Conservation (phyloP, 1,140 invertebrate species). For the Chrysomallon squamiferum region DNA sequence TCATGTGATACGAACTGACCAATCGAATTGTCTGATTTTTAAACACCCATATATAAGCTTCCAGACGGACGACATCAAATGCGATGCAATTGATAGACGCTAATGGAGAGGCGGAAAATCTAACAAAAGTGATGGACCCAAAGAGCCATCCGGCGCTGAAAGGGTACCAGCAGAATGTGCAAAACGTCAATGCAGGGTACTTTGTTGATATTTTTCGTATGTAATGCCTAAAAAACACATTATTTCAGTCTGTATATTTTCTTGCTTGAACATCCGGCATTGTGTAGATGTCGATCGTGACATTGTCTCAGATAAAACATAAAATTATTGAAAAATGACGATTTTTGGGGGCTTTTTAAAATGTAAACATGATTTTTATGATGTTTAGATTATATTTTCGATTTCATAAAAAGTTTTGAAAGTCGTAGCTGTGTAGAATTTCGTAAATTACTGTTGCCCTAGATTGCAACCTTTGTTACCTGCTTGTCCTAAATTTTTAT, state of each 20-base stretch:
- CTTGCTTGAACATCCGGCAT: slow-evolving; percentile 19
- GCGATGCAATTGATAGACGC: slow-evolving; percentile 49
- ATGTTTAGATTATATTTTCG: no score
- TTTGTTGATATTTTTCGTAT: slow-evolving; percentile 53
- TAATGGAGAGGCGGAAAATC: slow-evolving; percentile 54
- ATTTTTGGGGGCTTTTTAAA: no score
- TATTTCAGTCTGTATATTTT: slow-evolving; percentile 3
- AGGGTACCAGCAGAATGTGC: slow-evolving; percentile 58
- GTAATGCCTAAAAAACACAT: slow-evolving; percentile 14
- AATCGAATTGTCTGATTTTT: slow-evolving; percentile 55
- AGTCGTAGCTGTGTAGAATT: no score
- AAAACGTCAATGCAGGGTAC: slow-evolving; percentile 59
- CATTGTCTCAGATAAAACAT: slow-evolving; percentile 2
- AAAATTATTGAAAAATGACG: no score
- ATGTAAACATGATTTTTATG: no score
- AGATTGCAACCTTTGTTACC: no score
- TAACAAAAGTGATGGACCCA: slow-evolving; percentile 58
- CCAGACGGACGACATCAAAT: slow-evolving; percentile 21
- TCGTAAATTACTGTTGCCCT: no score
- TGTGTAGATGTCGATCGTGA: slow-evolving; percentile 10
- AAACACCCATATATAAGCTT: slow-evolving; percentile 46
- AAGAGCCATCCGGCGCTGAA: slow-evolving; percentile 63
- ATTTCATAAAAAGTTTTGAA: no score
- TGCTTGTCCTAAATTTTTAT: no score
- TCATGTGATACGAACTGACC: slow-evolving; percentile 58